Base-by-base conservation (phyloP, 2,113 vertebrate species). In the Eublepharis macularius region DNA sequence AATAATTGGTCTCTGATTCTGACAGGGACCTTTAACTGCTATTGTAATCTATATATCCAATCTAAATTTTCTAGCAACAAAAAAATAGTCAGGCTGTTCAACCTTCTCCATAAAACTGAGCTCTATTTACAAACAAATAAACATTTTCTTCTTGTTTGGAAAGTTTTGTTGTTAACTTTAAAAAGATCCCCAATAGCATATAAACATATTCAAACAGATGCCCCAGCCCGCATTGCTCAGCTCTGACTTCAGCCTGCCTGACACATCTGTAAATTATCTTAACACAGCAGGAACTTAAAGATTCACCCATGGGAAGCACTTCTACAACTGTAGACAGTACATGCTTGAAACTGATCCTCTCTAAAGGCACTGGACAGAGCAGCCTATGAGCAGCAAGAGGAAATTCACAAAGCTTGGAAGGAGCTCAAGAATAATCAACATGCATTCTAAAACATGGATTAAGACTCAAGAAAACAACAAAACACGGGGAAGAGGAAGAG, bases 201-300 rank as follows among this genome's bases (percentile, higher is more conserved):
- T 82, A 92, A 94, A 92, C 88, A 89, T 92, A 73, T 84, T 87
- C 91, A 90, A 94, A 88, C 91, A 51, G 79, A 90, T 80, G 85
- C 74, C 63, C 32, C 87, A 91, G 90, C 89, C 90, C 86, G 65
- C 39, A 60, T 16, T 85, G 68, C 76, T 73, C 82, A 91, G 87
- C 87, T 82, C 72, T 80, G 78, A 92, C 95, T 92, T 90, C 94
- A 92, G 90, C 92, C 80, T 84, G 90, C 92, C 80, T 85, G 76
- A 94, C 90, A 92, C 95, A 95, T 95, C 94, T 95, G 95, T 88
- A 90, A 96, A 39, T 80, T 87, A 94, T 95, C 90, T 91, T 80
- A 80, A 90, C 69, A 81, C 75, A 86, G 86, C 51, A 86, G 79
- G 93, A 93, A 90, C 85, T 92, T 92, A 88, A 49, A 93, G 87